Conservation (phyloP, 2,113 vertebrate genomes). For the Alosa alosa region DNA sequence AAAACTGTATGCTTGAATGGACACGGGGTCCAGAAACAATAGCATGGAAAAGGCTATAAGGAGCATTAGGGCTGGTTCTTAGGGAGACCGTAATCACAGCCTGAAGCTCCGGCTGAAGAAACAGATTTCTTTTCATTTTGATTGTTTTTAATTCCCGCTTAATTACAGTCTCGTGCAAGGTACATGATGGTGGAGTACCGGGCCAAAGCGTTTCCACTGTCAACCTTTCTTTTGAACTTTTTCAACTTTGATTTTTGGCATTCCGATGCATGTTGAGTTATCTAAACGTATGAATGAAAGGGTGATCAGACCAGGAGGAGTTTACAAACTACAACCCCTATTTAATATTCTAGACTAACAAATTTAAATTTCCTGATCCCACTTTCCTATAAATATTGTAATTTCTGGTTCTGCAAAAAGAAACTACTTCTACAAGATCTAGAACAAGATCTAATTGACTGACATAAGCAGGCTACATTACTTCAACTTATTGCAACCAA, state of each 20-base stretch:
- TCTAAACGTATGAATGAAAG: background rate
- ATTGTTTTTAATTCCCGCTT: conserved; percentile 27
- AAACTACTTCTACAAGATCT: background rate
- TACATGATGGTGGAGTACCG: background rate
- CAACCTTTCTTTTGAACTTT: background rate
- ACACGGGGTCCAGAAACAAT: conserved; percentile 11
- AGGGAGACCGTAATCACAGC: conserved; percentile 30
- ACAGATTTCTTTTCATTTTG: conserved; percentile 30
- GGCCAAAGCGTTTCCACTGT: background rate
- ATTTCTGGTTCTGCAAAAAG: background rate
- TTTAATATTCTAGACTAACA: background rate
- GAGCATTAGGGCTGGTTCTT: background rate
- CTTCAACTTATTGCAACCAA: no score
- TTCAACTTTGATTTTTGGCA: background rate
- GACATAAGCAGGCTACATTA: background rate
- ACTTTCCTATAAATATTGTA: background rate
- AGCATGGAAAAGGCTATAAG: conserved; percentile 20
- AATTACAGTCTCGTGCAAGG: conserved; percentile 33
- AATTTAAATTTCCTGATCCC: background rate
- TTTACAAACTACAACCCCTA: background rate
- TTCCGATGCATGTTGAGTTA: background rate
- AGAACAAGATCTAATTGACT: background rate
- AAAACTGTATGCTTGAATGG: conserved; percentile 22
- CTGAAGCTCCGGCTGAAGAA: conserved; percentile 9
- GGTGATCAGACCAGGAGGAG: background rate